Percentiles rank a stretch among this genome's conserved stretches.
Evolutionary conservation across 2,113 vertebrate species (phyloP).

Genomic region (Nesoenas mayeri): DNA sequence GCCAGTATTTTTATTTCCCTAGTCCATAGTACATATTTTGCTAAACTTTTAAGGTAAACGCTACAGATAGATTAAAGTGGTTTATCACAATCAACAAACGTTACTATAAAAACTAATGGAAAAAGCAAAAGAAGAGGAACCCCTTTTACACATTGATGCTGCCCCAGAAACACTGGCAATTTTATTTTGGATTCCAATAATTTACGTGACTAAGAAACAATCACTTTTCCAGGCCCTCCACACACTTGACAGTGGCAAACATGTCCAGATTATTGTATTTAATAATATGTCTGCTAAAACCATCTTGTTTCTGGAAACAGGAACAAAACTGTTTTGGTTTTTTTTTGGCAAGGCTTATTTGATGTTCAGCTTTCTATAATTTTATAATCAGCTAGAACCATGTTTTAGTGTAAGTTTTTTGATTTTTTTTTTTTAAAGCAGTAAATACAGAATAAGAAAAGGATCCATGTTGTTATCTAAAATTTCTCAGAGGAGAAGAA

Average conservation of each 20-base stretch:
- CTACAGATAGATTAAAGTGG: neutral
- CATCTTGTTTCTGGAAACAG: neutral
- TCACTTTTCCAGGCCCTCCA: neutral
- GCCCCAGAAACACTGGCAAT: neutral
- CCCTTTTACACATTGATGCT: neutral
- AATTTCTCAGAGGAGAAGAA: neutral
- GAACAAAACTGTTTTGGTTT: slow-evolving; percentile 22
- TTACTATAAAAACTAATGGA: neutral
- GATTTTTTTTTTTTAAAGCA: neutral
- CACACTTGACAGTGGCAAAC: neutral
- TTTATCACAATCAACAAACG: neutral
- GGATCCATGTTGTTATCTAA: neutral
- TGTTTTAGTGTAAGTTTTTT: neutral
- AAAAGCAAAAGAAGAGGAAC: neutral
- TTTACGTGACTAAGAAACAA: neutral
- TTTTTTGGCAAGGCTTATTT: slow-evolving; percentile 9
- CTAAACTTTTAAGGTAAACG: neutral
- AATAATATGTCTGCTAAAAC: neutral
- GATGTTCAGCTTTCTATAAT: neutral
- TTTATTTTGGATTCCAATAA: slow-evolving; percentile 5
- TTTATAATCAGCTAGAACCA: neutral
- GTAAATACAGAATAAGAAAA: neutral
- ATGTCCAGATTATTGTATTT: neutral
- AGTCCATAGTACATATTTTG: neutral
- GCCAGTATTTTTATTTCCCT: neutral